Conservation (phyloP, 2,113 vertebrate genomes). For the Cyrtonyx montezumae region DNA sequence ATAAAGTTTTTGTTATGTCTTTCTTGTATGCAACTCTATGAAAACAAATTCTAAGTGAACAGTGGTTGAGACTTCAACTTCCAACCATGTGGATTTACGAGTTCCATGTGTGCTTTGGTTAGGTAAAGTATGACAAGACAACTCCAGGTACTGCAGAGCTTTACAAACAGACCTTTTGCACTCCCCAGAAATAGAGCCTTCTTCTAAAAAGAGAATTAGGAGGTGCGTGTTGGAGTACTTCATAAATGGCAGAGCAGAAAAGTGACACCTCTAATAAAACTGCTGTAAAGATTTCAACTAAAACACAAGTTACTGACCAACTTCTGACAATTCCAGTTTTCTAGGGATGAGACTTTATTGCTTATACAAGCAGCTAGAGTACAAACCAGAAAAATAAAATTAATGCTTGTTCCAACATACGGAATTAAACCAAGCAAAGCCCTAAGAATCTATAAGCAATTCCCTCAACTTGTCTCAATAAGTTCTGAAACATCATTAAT, state of each 20-base stretch:
- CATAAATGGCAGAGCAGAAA: not conserved
- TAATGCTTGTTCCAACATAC: not conserved
- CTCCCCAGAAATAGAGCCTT: not conserved
- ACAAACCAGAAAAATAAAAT: not conserved
- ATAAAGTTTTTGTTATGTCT: not conserved
- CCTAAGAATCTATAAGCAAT: not conserved
- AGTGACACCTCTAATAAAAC: not conserved
- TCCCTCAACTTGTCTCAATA: not conserved
- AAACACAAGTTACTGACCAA: not conserved
- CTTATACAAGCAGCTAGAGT: not conserved
- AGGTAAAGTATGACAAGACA: not conserved
- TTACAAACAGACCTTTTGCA: not conserved
- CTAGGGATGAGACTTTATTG: not conserved
- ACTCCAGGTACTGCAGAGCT: not conserved
- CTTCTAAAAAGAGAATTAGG: not conserved
- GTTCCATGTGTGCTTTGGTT: fast-evolving
- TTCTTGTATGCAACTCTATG: fast-evolving
- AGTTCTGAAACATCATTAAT: not conserved
- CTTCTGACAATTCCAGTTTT: not conserved
- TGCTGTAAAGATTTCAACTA: not conserved
- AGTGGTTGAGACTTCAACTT: not conserved
- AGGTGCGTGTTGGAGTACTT: not conserved
- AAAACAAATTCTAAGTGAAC: not conserved
- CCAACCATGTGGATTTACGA: fast-evolving
- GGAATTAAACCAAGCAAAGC: not conserved